Base-by-base conservation (phyloP, 2,113 vertebrate genomes). In the Prolemur simus region DNA sequence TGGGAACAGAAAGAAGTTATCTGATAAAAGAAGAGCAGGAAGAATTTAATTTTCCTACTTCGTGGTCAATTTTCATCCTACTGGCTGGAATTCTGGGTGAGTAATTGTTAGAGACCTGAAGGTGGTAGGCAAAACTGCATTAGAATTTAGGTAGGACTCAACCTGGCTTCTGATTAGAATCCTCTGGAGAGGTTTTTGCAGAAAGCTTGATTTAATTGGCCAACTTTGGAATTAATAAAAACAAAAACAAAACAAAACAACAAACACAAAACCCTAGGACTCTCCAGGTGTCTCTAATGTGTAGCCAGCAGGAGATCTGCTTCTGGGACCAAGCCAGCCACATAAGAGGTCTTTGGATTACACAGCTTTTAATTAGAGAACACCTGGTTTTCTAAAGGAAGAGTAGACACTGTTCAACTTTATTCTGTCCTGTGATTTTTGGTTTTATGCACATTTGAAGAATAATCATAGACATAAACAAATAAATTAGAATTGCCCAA, bases 11-110 rank as follows among this genome's bases (percentile, higher is more conserved):
- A 47, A 74, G 54, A 71, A 32, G 11, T 82, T 87, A 87, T 84
- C 89, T 89, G 95, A 93, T 93, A 11, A 87, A 89, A 95, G 49
- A 45, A n/a, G 45, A 89, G 73, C 42, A 80, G 89, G 78, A 97
- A 95, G 91, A 85, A 54, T 93, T 96, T 92, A 68, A 87, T 95
- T 93, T 94, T 86, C 20, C 6, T 69, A 87, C 68, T 54, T 96
- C 47, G 21, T 27, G 34, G 89, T 85, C 71, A 92, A n/a, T 97
- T 94, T 93, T 93, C 39, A 54, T 74, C 29, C 45, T 81, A 87
- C 52, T 56, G 63, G 49, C 87, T 95, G 63, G 15, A 32, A 27
- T 89, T 54, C 47, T 42, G 18, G 66, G 47, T 49, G 54, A 69
- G 20, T 17, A 37, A 73, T 49, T 71, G 60, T 76, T 84, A 80